Evolutionary conservation across 2,797 vertebrate species (phyloP), one percentile per base, ranked within the genome.

Genomic region (Malurus leucopterus): DNA sequence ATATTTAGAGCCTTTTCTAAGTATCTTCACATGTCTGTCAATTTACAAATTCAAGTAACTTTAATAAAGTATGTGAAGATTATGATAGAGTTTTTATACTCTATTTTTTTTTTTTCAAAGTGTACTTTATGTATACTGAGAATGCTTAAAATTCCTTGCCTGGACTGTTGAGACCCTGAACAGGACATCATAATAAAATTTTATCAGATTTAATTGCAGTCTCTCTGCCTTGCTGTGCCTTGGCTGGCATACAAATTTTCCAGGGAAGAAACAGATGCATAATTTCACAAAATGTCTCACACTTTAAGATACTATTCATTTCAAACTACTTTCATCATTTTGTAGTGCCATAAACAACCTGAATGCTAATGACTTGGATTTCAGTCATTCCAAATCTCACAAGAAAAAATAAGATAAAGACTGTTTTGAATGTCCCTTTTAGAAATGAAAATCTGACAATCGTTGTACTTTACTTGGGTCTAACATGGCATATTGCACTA

Each of bases 251-350:
- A 69, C 72, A 87, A 44, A 90, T 87, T 92, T 90, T 57, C 24
- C 58, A 78, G 61, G 61, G 55, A 91, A 86, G 93, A 92, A 93
- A 84, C 89, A 95, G 87, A 92, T 87, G 76, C 70, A 54, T 89
- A 90, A 90, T 92, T 91, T 94, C 90, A 80, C 76, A 86, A 89
- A 95, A 81, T 53, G 89, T 92, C 91, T 94, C 91, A 81, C 89
- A 90, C 76, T 88, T 93, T 53, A 84, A 75, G 67, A 53, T 92
- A 69, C 44, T 84, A 89, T 70, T 75, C 8, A 63, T 89, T 94
- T 93, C 49, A 89, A 90, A 81, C n/a, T 46, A 67, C 67, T 89
- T 94, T 84, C 70, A 81, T 84, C 7, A 46, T 85, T 89, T 92
- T 88, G 32, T 58, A 89, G 43, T 84, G 85, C 74, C 84, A 90